phyloP scores from a whole-genome alignment of 2,113 vertebrate species.

The Osmerus mordax region DNA sequence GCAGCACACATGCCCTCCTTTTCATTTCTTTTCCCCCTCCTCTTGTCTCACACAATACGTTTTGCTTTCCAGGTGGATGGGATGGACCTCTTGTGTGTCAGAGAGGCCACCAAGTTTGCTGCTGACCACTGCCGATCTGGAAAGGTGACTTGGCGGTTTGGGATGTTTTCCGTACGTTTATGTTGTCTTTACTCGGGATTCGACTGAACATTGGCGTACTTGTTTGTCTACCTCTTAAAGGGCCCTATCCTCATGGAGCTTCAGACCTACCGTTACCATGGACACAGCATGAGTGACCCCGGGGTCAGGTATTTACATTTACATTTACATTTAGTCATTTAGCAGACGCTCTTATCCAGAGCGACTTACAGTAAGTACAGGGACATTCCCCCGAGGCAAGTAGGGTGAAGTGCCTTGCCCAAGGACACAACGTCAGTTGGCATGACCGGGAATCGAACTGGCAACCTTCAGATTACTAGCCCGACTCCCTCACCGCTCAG shows the following conservation, averaged over 20 bases:
- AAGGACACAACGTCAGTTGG: too few species aligned
- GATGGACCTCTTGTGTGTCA: conserved; percentile 90
- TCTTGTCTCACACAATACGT: not conserved
- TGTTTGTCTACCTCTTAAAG: conserved; percentile 51
- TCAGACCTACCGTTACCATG: conserved; percentile 96
- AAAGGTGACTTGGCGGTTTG: conserved; percentile 69
- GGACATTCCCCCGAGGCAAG: too few species aligned
- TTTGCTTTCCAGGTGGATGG: conserved; percentile 82
- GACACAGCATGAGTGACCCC: conserved; percentile 98
- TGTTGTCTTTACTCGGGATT: not conserved
- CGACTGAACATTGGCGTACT: not conserved
- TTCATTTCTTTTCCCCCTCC: too few species aligned
- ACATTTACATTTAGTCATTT: too few species aligned
- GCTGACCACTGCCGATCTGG: conserved; percentile 85
- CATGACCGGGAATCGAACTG: too few species aligned
- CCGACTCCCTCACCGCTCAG: too few species aligned
- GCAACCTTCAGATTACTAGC: too few species aligned
- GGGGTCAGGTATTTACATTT: conserved; percentile 96
- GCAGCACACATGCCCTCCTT: not conserved
- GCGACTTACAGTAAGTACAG: too few species aligned
- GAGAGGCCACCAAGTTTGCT: conserved; percentile 88
- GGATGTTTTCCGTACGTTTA: not conserved
- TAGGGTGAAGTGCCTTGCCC: too few species aligned
- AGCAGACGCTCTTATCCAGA: too few species aligned
- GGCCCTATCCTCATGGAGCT: conserved; percentile 95